Evolutionary conservation across 2,113 vertebrate genomes (phyloP).

Genomic region (Pionites leucogaster): DNA sequence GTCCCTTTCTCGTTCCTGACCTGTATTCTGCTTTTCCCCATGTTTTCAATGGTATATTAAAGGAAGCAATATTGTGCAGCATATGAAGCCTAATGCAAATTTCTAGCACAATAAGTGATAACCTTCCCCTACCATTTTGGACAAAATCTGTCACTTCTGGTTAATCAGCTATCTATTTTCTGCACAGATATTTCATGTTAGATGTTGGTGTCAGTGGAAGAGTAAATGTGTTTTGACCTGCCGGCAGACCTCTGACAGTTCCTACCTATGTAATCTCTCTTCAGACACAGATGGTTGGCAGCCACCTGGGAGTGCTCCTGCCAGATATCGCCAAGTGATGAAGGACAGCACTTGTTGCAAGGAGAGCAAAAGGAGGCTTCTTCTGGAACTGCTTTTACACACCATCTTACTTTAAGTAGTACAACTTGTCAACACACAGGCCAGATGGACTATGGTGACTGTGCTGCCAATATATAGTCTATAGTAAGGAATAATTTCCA

Average conservation of each 20-base stretch:
- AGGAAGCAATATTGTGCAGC: neutral
- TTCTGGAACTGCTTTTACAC: neutral
- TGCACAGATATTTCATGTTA: neutral
- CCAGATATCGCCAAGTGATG: neutral
- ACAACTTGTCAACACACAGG: neutral
- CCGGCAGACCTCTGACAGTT: neutral
- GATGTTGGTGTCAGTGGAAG: neutral
- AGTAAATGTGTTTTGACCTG: neutral
- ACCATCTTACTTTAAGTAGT: neutral
- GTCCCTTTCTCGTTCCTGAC: neutral
- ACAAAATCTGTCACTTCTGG: neutral
- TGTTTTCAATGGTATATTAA: neutral
- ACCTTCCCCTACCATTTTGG: neutral
- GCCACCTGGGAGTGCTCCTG: neutral
- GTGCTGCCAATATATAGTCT: neutral
- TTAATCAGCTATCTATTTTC: neutral
- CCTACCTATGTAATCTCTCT: neutral
- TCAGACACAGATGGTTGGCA: neutral
- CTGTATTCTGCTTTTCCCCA: neutral
- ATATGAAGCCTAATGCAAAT: neutral
- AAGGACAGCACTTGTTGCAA: rapidly evolving
- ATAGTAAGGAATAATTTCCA: neutral
- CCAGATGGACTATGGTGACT: neutral
- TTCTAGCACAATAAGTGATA: neutral
- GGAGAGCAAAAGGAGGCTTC: neutral